These are phyloP conservation scores for Pelodiscus sinensis DNA, from an alignment of 2,113 vertebrate genomes.

Conservation along the genomic window DNA sequence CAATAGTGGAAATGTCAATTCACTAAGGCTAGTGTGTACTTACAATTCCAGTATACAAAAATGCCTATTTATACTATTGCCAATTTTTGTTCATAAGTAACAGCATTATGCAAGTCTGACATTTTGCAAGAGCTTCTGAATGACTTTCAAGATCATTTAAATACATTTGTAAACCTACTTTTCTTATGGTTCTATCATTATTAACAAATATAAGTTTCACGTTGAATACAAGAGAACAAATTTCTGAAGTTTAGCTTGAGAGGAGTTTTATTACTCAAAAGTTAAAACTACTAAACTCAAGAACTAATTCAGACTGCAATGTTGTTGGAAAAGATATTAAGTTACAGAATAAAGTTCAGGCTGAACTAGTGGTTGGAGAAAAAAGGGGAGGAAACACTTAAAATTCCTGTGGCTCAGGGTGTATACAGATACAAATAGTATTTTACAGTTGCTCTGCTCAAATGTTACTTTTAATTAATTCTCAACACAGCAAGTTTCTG, in stretches of 20 bases:
- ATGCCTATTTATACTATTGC: not conserved
- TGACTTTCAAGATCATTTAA: not conserved
- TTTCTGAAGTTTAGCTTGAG: not conserved
- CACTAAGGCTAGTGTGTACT: not conserved
- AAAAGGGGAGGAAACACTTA: slow-evolving; percentile 66
- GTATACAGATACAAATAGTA: slow-evolving; percentile 72
- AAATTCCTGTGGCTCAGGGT: slow-evolving; percentile 77
- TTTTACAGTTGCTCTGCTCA: slow-evolving; percentile 66
- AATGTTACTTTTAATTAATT: slow-evolving; percentile 53
- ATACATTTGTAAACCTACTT: not conserved
- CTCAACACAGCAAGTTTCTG: not conserved
- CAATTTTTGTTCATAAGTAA: not conserved
- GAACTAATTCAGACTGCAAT: slow-evolving; percentile 64
- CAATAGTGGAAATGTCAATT: not conserved
- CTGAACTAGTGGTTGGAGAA: slow-evolving; percentile 56
- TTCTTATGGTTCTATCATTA: not conserved
- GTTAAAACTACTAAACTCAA: slow-evolving; percentile 27
- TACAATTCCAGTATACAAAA: not conserved
- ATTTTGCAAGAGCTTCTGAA: not conserved
- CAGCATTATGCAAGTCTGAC: not conserved
- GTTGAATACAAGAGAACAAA: slow-evolving; percentile 13
- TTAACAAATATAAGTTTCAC: not conserved
- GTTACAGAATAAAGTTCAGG: slow-evolving; percentile 41
- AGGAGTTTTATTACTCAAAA: not conserved
- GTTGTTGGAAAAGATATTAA: slow-evolving; percentile 57